Evolutionary conservation across 2,888 invertebrate species (phyloP), one percentile per base, ranked within the genome.

Genomic region (Amblyjoppa proteus): DNA sequence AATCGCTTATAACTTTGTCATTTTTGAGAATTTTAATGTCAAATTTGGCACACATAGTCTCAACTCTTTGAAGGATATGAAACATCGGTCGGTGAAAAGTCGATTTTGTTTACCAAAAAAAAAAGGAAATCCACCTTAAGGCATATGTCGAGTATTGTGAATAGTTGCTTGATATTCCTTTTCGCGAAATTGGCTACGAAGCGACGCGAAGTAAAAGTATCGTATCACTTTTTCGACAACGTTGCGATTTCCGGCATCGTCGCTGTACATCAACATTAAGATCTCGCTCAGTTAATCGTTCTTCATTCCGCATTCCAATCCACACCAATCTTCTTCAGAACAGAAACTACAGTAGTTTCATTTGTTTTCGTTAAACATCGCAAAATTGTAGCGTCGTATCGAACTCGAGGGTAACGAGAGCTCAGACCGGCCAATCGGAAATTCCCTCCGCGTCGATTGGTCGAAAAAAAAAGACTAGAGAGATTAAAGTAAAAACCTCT

Each of bases 371-470:
- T 80, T 68, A 66, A 68, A 38, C 66, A 56, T 28, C 4, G 20
- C 34, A 71, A 76, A 76, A 77, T 68, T 53, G 41, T 31, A 49
- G 31, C 56, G 28, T 41, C 49, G 56, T 25, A 58, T 71, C 82
- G 68, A 68, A 68, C 25, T 25, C 31, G 49, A 41, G 41, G 20
- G 25, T 5, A 16, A n/a, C 31, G 45, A 56, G 64, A 51, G 49
- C n/a, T 45, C 45, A 41, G 31, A 31, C 20, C 45, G 38, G 38
- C 66, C 75, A 78, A 85, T 85, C 71, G 81, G 75, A 70, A 82
- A 85, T 85, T 85, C 81, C 51, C 31, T 73, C 16, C 70, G 51
- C 81, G 81, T 74, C 75, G 69, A 74, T 78, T 53, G 28, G 34
- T 64, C n/a, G 34, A 53, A 34, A 71, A 53, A 45, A 75, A 56